Evolutionary conservation across 2,888 invertebrate species (phyloP).

Genomic region (Lithophane leautieri): DNA sequence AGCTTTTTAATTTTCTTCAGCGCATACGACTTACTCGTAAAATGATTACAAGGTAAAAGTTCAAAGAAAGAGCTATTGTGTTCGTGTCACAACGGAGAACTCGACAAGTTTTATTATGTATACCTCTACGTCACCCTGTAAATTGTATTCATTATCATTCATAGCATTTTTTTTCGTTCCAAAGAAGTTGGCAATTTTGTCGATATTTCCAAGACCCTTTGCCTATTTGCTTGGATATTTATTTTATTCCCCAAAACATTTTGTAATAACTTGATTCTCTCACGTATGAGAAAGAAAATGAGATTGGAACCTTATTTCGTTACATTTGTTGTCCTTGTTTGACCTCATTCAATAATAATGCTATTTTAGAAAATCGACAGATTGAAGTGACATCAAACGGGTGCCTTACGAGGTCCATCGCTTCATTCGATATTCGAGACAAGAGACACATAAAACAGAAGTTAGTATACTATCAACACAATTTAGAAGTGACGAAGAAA

Average conservation of each 20-base stretch:
- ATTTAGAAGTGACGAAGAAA: slow-evolving; percentile 36
- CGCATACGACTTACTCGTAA: slow-evolving; percentile 29
- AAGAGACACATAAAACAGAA: slow-evolving; percentile 25
- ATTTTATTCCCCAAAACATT: slow-evolving; percentile 59
- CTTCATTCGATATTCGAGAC: slow-evolving; percentile 50
- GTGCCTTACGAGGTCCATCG: slow-evolving; percentile 14
- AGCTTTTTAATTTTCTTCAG: slow-evolving; percentile 21
- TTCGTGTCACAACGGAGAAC: slow-evolving; percentile 45
- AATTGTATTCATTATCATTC: slow-evolving; percentile 49
- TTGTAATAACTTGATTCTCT: slow-evolving; percentile 57
- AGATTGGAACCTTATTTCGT: slow-evolving; percentile 68
- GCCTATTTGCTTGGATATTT: slow-evolving; percentile 56
- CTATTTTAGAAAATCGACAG: slow-evolving; percentile 54
- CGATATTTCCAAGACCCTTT: slow-evolving; percentile 36
- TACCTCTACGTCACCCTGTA: slow-evolving; percentile 33
- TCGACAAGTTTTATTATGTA: slow-evolving; percentile 37
- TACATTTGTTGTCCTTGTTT: slow-evolving; percentile 54
- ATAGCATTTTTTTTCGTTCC: slow-evolving; percentile 52
- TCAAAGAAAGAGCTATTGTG: slow-evolving; percentile 47
- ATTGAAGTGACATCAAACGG: slow-evolving; percentile 37
- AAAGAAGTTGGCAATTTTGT: slow-evolving; percentile 32
- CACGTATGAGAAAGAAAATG: slow-evolving; percentile 66
- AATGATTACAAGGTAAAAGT: slow-evolving; percentile 48
- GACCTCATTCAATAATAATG: slow-evolving; percentile 57
- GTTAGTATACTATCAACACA: slow-evolving; percentile 40